Evolutionary conservation across 1,140 invertebrate genomes (phyloP).

Genomic region (Ceratoteleas bidentatus): DNA sequence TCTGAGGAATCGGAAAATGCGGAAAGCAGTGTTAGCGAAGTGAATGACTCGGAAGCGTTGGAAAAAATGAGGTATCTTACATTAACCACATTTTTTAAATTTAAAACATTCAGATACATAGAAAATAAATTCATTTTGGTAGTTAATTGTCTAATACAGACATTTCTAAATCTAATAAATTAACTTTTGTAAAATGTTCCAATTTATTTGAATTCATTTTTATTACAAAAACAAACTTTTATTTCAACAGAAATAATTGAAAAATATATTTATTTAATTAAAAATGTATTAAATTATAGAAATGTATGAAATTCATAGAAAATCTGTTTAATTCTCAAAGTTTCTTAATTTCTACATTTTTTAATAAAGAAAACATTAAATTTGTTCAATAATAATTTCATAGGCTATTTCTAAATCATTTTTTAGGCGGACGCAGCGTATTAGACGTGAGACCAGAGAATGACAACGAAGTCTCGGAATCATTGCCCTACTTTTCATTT

Average conservation of each 20-base stretch:
- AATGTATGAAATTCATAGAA: too few species aligned
- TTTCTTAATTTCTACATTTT: neutral
- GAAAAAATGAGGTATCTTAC: constrained; percentile 39
- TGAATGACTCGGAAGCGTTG: constrained; percentile 35
- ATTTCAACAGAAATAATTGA: too few species aligned
- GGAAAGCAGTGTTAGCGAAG: constrained; percentile 30
- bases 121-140: too few species aligned
- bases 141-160: neutral
- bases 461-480: constrained; percentile 84
- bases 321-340: neutral
- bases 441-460: constrained; percentile 75
- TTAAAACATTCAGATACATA: too few species aligned
- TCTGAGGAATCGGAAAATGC: constrained; percentile 23
- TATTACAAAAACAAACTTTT: too few species aligned
- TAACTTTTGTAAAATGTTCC: too few species aligned
- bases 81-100: too few species aligned
- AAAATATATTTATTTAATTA: too few species aligned
- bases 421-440: constrained; percentile 71
- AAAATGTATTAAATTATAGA: too few species aligned
- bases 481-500: constrained; percentile 82
- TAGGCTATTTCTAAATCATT: neutral
- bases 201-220: too few species aligned
- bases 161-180: too few species aligned
- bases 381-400: neutral
- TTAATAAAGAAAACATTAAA: neutral